These are phyloP conservation scores for Lanius ludovicianus DNA, from an alignment of 2,113 vertebrate species.

Conservation along the genomic window DNA sequence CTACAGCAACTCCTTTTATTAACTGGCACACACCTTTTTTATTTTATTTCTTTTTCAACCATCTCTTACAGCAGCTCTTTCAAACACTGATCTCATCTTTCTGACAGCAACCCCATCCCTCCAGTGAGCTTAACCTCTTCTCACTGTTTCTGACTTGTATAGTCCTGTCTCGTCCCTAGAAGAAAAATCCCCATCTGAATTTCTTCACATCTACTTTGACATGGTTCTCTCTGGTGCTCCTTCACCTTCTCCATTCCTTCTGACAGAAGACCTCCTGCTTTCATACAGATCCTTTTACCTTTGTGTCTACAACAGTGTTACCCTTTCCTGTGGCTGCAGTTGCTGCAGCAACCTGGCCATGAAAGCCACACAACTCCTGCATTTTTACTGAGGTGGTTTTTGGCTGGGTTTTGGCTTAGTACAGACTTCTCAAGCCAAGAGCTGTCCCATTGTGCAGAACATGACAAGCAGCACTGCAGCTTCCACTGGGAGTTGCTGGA, in stretches of 20 bases:
- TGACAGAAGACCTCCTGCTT: neutral
- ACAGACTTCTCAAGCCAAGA: neutral
- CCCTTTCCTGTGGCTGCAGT: neutral
- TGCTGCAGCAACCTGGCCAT: neutral
- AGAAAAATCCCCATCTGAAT: neutral
- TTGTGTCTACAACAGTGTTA: neutral
- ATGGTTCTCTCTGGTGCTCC: neutral
- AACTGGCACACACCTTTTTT: neutral
- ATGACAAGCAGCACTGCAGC: neutral
- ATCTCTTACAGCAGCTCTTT: neutral
- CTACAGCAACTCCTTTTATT: neutral
- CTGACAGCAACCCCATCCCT: neutral
- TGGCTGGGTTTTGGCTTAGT: neutral
- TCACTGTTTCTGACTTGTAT: neutral
- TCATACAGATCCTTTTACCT: neutral
- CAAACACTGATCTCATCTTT: neutral
- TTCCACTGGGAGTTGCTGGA: neutral
- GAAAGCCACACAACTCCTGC: neutral
- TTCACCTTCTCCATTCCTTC: neutral
- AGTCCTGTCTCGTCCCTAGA: neutral
- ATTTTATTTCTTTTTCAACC: neutral
- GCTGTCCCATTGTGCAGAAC: neutral
- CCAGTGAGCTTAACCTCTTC: neutral
- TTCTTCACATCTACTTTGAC: neutral
- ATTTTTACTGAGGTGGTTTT: neutral